These are phyloP conservation scores for Periophthalmodon schlosseri DNA, from an alignment of 2,113 vertebrate genomes.

Conservation along the genomic window DNA sequence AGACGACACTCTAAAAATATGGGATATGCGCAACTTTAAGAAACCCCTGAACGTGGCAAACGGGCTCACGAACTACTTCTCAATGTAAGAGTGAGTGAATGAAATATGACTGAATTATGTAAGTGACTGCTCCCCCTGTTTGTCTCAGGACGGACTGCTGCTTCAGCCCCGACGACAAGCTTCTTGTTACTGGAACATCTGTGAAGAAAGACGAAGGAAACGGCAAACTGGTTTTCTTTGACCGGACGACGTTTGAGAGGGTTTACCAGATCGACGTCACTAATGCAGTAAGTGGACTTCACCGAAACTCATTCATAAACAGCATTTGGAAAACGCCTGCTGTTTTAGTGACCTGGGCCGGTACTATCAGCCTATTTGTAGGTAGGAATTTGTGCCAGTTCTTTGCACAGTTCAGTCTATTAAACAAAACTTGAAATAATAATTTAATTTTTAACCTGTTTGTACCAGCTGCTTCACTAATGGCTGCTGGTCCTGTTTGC, in stretches of 20 bases:
- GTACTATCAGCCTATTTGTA: not conserved
- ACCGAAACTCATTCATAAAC: not conserved
- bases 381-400: not conserved
- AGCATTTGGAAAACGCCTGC: not conserved
- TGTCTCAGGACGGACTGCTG: slow-evolving; percentile 92
- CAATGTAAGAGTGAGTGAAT: slow-evolving; percentile 80
- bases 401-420: not conserved
- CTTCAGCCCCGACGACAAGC: slow-evolving; percentile 95
- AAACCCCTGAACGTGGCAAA: slow-evolving; percentile 86
- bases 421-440: not conserved
- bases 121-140: slow-evolving; percentile 19
- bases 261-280: slow-evolving; percentile 93
- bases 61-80: slow-evolving; percentile 86
- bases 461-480: not conserved
- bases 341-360: not conserved
- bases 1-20: slow-evolving; percentile 93
- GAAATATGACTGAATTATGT: not conserved
- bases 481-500: not conserved
- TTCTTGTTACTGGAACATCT: slow-evolving; percentile 91
- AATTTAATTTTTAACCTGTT: not conserved
- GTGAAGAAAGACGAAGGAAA: slow-evolving; percentile 88
- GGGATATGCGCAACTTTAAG: slow-evolving; percentile 96
- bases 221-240: slow-evolving; percentile 91
- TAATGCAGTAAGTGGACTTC: slow-evolving; percentile 83
- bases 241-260: slow-evolving; percentile 84